Evolutionary conservation across 2,113 vertebrate genomes (phyloP), one percentile per base, ranked within the genome.

Genomic region (Heliornis fulica): DNA sequence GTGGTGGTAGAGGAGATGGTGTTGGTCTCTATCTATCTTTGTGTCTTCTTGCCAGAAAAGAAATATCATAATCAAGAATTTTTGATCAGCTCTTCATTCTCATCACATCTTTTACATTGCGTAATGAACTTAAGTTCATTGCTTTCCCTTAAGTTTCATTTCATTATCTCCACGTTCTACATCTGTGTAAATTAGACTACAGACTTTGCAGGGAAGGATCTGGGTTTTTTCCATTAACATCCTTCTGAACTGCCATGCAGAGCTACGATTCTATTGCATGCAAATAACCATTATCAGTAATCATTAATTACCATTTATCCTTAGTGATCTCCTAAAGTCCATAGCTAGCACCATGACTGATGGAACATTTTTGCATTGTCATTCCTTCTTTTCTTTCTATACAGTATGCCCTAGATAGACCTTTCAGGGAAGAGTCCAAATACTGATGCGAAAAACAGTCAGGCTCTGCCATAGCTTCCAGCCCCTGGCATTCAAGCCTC

Each of bases 21-120:
- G 15, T 91, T 89, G 91, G 88, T 95, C 74, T 93, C 60, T 96
- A 22, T 87, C 93, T 61, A 56, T 60, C 66, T 95, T 97, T 97
- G 95, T 93, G 87, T 92, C 76, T 80, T 94, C 61, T 77, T 93
- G 81, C 53, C 84, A 40, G 32, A 59, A 86, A 87, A 90, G 95
- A 93, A 94, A 92, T 86, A 83, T 76, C 46, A 2, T 85, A 36
- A 56, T 57, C 59, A 77, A 94, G 57, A 90, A 89, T 88, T 96
- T 95, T 75, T 91, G 91, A 95, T 95, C 89, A 77, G 75, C 57
- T 82, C 59, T 75, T 96, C 89, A 77, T 89, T 88, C 41, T 96
- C 50, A 53, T 92, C 46, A 29, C 31, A n/a, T 81, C 70, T 56
- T 94, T 93, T 90, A 32, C 22, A 8, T 85, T 72, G 57, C 79